A percentile compares a stretch with the other conserved stretches of the same genome.
Evolutionary conservation across 2,888 invertebrate species (phyloP).

Genomic region (Podabrus alpinus): DNA sequence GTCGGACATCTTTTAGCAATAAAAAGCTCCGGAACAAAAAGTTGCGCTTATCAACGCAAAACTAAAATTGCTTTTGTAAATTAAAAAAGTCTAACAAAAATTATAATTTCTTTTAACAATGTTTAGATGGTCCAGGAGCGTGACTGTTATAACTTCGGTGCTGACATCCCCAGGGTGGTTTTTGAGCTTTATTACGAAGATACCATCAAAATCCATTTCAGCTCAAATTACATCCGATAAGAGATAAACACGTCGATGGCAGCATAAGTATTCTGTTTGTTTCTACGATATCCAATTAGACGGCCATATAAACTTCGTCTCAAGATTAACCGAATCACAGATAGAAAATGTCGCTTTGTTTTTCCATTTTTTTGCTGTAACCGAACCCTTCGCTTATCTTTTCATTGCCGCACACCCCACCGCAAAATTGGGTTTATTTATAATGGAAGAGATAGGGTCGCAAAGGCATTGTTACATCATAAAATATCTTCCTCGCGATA

Average conservation of each 20-base stretch:
- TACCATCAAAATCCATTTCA: neutral
- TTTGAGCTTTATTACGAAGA: neutral
- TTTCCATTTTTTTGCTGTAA: conserved; percentile 30
- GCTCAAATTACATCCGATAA: neutral
- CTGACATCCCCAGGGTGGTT: neutral
- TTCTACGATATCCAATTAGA: conserved; percentile 34
- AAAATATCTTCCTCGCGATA: conserved; percentile 27
- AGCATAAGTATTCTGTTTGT: conserved; percentile 13
- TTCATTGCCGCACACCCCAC: conserved; percentile 15
- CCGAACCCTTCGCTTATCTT: conserved; percentile 30
- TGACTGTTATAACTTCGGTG: neutral
- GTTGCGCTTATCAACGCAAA: too few species aligned
- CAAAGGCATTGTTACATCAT: conserved; percentile 31
- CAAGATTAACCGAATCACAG: conserved; percentile 49
- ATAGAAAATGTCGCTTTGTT: conserved; percentile 49
- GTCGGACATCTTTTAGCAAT: too few species aligned
- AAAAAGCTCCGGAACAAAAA: too few species aligned
- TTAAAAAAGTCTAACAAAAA: too few species aligned
- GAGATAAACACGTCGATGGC: neutral
- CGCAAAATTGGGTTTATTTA: conserved; percentile 30
- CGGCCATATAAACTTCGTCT: conserved; percentile 36
- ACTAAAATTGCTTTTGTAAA: too few species aligned
- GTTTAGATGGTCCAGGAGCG: neutral
- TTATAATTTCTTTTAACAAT: neutral
- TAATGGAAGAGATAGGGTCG: conserved; percentile 29